Percentiles rank a stretch among this genome's conserved stretches.
Evolutionary conservation across 2,113 vertebrate genomes (phyloP).

Genomic region (Polypterus bichir): DNA sequence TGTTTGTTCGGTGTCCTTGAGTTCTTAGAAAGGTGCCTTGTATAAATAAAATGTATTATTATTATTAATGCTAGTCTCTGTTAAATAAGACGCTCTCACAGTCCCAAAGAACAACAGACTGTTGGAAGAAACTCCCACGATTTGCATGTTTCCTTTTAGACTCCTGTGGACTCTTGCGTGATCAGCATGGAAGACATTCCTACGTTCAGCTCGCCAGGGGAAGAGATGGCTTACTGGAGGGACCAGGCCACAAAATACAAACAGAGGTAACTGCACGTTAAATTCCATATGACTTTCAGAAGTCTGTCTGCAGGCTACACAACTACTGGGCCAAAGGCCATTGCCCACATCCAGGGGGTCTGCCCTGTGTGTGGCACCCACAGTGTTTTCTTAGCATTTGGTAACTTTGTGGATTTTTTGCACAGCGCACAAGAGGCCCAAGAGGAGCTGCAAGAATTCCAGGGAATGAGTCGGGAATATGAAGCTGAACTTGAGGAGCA

Average conservation of each 20-base stretch:
- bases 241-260: constrained; percentile 68
- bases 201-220: constrained; percentile 66
- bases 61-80: too few species aligned
- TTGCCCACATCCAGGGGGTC: too few species aligned
- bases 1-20: too few species aligned
- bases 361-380: too few species aligned
- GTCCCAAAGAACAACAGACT: too few species aligned
- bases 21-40: too few species aligned
- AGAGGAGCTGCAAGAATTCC: constrained; percentile 85
- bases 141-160: background rate
- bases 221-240: constrained; percentile 79
- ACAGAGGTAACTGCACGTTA: constrained; percentile 51
- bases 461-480: constrained; percentile 90
- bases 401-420: background rate
- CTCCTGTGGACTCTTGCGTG: background rate
- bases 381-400: background rate
- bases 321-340: background rate
- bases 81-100: too few species aligned
- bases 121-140: too few species aligned
- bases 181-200: constrained; percentile 57
- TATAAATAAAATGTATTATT: too few species aligned
- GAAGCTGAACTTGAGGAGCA: constrained; percentile 87
- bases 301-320: background rate
- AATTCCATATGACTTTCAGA: too few species aligned
- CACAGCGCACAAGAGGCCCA: constrained; percentile 67